phyloP scores from a whole-genome alignment of 2,113 vertebrate genomes.

The Cochlearius cochlearius region DNA sequence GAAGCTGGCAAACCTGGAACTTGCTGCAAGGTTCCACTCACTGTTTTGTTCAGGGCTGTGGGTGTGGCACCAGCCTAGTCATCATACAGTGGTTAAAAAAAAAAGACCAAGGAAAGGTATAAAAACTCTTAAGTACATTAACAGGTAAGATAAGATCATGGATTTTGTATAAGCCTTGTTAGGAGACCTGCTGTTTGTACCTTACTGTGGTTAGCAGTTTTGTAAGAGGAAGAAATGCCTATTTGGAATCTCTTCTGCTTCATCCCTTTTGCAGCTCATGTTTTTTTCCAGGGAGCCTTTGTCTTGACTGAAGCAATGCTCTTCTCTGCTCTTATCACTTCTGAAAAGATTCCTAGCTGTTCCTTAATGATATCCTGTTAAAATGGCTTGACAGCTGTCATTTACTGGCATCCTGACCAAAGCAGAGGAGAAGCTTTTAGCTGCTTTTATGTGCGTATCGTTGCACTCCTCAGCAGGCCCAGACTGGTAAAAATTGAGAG shows the following conservation, averaged over 20 bases:
- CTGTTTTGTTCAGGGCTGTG: not conserved
- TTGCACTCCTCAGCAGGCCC: not conserved
- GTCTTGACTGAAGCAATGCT: not conserved
- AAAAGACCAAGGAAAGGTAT: not conserved
- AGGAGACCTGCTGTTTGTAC: not conserved
- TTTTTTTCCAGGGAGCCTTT: not conserved
- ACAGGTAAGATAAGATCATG: not conserved
- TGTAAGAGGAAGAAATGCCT: not conserved
- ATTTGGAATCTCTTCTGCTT: not conserved
- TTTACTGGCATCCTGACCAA: not conserved
- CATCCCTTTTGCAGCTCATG: not conserved
- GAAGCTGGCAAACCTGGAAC: not conserved
- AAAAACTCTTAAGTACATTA: not conserved
- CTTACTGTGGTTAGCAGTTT: not conserved
- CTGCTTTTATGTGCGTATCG: constrained; percentile 8
- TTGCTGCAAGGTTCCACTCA: not conserved
- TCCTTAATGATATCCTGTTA: not conserved
- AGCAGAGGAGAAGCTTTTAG: not conserved
- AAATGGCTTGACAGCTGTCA: not conserved
- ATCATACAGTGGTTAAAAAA: not conserved
- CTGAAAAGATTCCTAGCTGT: not conserved
- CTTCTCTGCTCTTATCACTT: not conserved
- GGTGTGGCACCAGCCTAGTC: not conserved
- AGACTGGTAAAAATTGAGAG: not conserved
- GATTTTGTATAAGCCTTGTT: not conserved